Conservation (phyloP, 2,113 vertebrate genomes). For the Onychostoma macrolepis region DNA sequence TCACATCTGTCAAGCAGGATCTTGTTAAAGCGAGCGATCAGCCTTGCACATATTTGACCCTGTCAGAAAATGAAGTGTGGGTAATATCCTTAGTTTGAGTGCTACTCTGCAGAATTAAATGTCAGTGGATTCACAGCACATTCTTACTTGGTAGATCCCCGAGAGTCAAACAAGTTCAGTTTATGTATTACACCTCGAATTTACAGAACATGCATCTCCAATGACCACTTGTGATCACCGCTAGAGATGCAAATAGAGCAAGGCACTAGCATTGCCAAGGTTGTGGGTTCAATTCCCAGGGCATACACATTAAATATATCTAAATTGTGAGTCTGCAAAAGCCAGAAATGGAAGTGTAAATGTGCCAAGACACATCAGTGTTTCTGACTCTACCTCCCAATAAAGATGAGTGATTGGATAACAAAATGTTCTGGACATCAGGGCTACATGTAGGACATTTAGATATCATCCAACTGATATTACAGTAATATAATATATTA, state of each 20-base stretch:
- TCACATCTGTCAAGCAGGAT: constrained; percentile 3
- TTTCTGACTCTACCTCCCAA: not conserved
- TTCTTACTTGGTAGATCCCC: not conserved
- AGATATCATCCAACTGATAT: too few species aligned
- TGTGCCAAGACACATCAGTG: constrained; percentile 1
- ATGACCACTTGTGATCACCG: not conserved
- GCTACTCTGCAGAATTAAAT: constrained; percentile 19
- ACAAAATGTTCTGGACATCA: not conserved
- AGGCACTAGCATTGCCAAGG: not conserved
- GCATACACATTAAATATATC: too few species aligned
- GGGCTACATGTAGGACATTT: not conserved
- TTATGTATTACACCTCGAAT: not conserved
- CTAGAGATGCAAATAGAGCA: not conserved
- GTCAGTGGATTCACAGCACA: not conserved
- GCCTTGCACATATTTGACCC: not conserved
- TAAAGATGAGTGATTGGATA: not conserved
- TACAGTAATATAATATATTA: too few species aligned
- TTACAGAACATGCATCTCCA: not conserved
- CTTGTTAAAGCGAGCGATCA: not conserved
- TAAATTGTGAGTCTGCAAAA: not conserved
- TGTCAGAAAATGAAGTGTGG: not conserved
- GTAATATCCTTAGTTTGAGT: not conserved
- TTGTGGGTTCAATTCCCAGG: not conserved
- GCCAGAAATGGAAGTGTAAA: not conserved
- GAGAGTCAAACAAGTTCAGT: not conserved